These are phyloP conservation scores for Sphaeramia orbicularis DNA, from an alignment of 2,797 vertebrate species.

Conservation along the genomic window DNA sequence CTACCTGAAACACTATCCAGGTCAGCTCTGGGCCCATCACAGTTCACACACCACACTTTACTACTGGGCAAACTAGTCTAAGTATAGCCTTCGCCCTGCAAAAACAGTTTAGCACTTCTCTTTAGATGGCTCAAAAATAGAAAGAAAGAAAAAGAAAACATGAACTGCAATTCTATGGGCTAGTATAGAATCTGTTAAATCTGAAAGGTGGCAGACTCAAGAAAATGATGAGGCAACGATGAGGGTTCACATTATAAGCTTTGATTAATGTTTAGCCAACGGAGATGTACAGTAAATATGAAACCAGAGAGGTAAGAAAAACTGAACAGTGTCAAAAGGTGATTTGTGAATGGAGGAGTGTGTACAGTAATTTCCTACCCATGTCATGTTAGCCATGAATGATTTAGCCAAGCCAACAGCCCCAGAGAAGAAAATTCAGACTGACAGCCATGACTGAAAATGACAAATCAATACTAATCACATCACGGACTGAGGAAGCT, in stretches of 20 bases:
- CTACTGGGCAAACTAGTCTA: conserved; percentile 79
- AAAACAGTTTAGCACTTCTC: conserved; percentile 66
- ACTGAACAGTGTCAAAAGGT: conserved; percentile 60
- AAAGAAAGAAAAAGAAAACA: conserved; percentile 64
- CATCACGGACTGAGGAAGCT: conserved; percentile 39
- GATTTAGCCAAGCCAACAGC: conserved; percentile 41
- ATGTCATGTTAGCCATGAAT: conserved; percentile 49
- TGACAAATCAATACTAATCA: conserved; percentile 59
- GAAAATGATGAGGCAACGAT: conserved; percentile 51
- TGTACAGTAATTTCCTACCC: conserved; percentile 37
- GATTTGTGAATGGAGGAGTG: conserved; percentile 52
- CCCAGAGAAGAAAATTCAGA: conserved; percentile 35
- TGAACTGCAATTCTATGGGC: conserved; percentile 57
- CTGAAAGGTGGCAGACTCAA: conserved; percentile 45
- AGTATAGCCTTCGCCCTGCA: conserved; percentile 72
- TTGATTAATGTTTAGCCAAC: conserved; percentile 77
- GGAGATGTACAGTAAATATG: conserved; percentile 70
- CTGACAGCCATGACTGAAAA: conserved; percentile 43
- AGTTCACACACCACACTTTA: conserved; percentile 79
- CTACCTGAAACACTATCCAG: conserved; percentile 83
- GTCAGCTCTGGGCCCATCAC: conserved; percentile 76
- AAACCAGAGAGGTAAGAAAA: conserved; percentile 70
- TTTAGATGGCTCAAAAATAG: conserved; percentile 65
- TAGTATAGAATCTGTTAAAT: conserved; percentile 44
- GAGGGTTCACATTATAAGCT: conserved; percentile 67